phyloP scores from a whole-genome alignment of 2,797 vertebrate genomes.

The Hirundo rustica region DNA sequence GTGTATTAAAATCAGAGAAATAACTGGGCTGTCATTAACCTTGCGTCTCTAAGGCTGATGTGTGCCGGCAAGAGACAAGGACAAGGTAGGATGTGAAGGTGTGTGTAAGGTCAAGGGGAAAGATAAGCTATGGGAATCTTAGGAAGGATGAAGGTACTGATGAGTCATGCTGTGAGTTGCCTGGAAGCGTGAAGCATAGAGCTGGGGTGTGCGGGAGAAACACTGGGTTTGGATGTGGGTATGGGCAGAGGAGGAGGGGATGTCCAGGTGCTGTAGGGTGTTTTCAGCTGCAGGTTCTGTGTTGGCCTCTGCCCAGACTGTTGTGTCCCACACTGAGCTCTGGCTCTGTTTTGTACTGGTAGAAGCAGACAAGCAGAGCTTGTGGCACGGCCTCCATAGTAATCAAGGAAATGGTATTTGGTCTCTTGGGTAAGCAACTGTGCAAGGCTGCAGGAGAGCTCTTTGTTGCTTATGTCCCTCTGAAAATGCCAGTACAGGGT shows the following conservation, averaged over 20 bases:
- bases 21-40: background rate
- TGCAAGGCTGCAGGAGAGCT: background rate
- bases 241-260: background rate
- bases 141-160: background rate
- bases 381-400: background rate
- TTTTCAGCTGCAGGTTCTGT: background rate
- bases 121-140: background rate
- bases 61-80: background rate
- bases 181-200: background rate
- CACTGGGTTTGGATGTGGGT: fast-evolving
- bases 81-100: background rate
- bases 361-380: background rate
- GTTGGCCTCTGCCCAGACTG: background rate
- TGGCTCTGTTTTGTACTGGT: background rate
- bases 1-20: background rate
- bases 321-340: background rate
- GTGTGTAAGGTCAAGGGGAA: background rate
- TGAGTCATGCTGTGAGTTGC: background rate
- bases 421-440: background rate
- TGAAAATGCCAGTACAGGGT: background rate
- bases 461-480: background rate
- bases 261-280: fast-evolving
- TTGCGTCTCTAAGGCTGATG: background rate
- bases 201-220: background rate
- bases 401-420: background rate